phyloP scores from a whole-genome alignment of 2,888 invertebrate genomes.

The Melanchra persicariae region DNA sequence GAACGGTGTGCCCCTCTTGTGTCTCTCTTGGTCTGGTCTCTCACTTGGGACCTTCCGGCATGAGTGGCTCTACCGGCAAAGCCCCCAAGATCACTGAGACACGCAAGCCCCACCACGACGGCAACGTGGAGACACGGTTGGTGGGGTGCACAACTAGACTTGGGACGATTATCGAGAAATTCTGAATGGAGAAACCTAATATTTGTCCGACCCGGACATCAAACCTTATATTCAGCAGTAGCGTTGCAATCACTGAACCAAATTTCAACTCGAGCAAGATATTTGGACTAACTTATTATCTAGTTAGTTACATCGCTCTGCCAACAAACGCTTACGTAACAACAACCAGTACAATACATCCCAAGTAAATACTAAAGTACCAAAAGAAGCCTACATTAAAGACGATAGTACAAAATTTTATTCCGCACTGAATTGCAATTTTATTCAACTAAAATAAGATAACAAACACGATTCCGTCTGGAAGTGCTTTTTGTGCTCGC shows the following conservation, averaged over 20 bases:
- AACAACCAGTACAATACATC: slow-evolving; percentile 26
- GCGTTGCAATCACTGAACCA: no score
- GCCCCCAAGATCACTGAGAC: no score
- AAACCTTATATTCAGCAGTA: not conserved
- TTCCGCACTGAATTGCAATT: slow-evolving; percentile 62
- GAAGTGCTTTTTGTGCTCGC: slow-evolving; percentile 62
- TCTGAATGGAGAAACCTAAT: not conserved
- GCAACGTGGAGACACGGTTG: no score
- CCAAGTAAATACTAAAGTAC: slow-evolving; percentile 41
- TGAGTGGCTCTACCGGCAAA: no score
- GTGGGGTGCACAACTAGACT: no score
- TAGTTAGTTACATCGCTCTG: not conserved
- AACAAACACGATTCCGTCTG: slow-evolving; percentile 59
- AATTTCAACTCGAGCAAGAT: no score
- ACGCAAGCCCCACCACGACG: no score
- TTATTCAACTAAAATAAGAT: slow-evolving; percentile 66
- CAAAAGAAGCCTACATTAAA: slow-evolving; percentile 53
- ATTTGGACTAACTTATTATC: not conserved
- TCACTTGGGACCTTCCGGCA: no score
- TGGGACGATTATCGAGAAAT: not conserved
- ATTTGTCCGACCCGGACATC: not conserved
- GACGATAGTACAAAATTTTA: slow-evolving; percentile 57
- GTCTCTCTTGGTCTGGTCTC: no score
- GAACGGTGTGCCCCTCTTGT: no score
- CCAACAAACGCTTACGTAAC: slow-evolving; percentile 15